Percentiles rank a stretch among this genome's conserved stretches.
These are phyloP conservation scores for Agrilus planipennis DNA, from an alignment of 1,140 invertebrate species.

Conservation along the genomic window DNA sequence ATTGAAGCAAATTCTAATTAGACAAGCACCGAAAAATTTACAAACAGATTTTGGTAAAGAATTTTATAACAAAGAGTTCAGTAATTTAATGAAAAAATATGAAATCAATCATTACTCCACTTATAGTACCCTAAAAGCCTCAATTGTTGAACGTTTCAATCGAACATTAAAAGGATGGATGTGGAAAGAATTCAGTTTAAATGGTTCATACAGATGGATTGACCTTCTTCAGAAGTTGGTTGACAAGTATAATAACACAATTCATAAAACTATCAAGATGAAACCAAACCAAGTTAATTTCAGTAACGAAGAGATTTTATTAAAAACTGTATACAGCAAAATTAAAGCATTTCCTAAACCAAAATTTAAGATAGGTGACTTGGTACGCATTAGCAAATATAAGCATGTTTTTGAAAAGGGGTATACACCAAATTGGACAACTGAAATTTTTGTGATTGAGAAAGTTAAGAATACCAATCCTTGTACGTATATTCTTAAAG, in stretches of 20 bases:
- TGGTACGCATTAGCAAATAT: constrained; percentile 12
- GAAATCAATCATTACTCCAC: constrained; percentile 16
- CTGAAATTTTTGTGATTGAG: constrained; percentile 24
- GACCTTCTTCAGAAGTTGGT: constrained; percentile 19
- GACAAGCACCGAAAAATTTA: constrained; percentile 16
- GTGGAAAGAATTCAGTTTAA: constrained; percentile 29
- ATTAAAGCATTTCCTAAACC: neutral
- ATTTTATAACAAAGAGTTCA: constrained; percentile 16
- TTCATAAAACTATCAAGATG: constrained; percentile 17
- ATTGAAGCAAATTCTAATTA: constrained; percentile 2
- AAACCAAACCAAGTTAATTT: constrained; percentile 11
- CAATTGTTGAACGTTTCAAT: constrained; percentile 15
- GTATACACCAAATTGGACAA: constrained; percentile 24
- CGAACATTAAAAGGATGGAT: constrained; percentile 30
- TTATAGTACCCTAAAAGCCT: constrained; percentile 14
- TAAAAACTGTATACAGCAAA: constrained; percentile 10
- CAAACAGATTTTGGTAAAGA: constrained; percentile 28
- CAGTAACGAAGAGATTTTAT: constrained; percentile 10
- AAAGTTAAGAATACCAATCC: constrained; percentile 10
- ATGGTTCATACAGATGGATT: constrained; percentile 25
- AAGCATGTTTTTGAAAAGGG: constrained; percentile 18
- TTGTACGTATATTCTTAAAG: constrained; percentile 12
- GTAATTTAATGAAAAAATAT: constrained; percentile 11
- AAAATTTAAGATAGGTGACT: constrained; percentile 11
- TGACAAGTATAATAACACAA: constrained; percentile 14